Conservation (phyloP, 2,113 vertebrate species). For the Plectropomus leopardus region DNA sequence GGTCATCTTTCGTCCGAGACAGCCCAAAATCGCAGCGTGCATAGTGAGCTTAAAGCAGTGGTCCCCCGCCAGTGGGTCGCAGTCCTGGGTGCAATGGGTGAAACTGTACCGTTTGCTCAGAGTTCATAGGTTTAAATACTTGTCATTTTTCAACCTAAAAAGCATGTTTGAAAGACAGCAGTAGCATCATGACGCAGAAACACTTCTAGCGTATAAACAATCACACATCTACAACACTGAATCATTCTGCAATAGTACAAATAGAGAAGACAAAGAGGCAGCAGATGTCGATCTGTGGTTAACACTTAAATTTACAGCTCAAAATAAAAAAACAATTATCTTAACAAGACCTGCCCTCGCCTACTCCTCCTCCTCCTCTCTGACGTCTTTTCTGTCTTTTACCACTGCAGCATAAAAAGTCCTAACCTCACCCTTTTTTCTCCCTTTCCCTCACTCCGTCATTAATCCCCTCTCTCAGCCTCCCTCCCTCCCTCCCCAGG, state of each 20-base stretch:
- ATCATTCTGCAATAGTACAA: not conserved
- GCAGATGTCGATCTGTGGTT: constrained; percentile 16
- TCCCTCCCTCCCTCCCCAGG: constrained; percentile 18
- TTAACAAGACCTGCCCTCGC: not conserved
- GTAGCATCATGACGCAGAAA: not conserved
- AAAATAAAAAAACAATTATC: constrained; percentile 19
- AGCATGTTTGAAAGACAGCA: not conserved
- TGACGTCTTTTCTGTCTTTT: constrained; percentile 33
- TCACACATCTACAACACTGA: not conserved
- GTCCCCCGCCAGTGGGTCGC: no score
- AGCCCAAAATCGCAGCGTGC: no score
- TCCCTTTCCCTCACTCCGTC: constrained; percentile 46
- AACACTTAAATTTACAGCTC: not conserved
- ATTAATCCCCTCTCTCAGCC: constrained; percentile 44
- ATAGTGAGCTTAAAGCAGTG: no score
- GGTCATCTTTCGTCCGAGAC: no score
- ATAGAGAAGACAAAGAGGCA: not conserved
- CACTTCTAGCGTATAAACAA: not conserved
- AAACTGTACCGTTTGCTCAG: no score
- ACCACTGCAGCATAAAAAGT: constrained; percentile 14
- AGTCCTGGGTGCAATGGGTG: no score
- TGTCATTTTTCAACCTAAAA: not conserved
- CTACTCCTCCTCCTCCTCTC: not conserved
- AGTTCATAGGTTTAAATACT: no score
- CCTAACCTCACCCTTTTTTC: constrained; percentile 42